Percentiles rank a stretch among this genome's conserved stretches.
Evolutionary conservation across 2,113 vertebrate genomes (phyloP).

Genomic region (Hydrolagus affinis): DNA sequence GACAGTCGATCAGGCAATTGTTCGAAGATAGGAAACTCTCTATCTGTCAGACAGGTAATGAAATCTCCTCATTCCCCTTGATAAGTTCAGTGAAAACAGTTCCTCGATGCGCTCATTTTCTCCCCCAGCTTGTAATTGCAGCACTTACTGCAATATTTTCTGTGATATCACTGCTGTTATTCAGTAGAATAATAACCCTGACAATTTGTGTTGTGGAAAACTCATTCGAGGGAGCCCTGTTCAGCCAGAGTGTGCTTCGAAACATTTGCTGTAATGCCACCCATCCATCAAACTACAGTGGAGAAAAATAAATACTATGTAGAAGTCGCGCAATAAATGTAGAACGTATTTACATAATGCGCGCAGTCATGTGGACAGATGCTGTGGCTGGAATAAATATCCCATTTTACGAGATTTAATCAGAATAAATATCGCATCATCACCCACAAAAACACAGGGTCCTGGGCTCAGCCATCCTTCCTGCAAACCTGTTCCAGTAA

Average conservation of each 20-base stretch:
- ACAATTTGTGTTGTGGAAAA: neutral
- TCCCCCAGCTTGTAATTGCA: neutral
- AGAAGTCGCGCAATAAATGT: neutral
- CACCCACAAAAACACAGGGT: too few species aligned
- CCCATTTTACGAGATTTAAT: neutral
- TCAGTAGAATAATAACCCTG: neutral
- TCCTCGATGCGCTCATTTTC: neutral
- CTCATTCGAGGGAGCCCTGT: neutral
- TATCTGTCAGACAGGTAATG: neutral
- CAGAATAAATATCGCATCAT: too few species aligned
- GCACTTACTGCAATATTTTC: neutral
- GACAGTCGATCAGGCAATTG: neutral
- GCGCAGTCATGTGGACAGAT: neutral
- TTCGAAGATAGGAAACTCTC: neutral
- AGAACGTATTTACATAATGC: neutral
- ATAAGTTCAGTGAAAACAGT: neutral
- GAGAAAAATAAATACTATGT: neutral
- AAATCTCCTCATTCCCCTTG: neutral
- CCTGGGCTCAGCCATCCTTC: too few species aligned
- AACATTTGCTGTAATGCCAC: neutral
- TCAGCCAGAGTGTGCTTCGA: neutral
- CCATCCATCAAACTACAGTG: neutral
- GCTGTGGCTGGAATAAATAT: neutral
- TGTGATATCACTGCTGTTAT: neutral
- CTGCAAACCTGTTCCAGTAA: too few species aligned